phyloP scores from a whole-genome alignment of 2,113 vertebrate genomes.

The Amphiprion percula region DNA sequence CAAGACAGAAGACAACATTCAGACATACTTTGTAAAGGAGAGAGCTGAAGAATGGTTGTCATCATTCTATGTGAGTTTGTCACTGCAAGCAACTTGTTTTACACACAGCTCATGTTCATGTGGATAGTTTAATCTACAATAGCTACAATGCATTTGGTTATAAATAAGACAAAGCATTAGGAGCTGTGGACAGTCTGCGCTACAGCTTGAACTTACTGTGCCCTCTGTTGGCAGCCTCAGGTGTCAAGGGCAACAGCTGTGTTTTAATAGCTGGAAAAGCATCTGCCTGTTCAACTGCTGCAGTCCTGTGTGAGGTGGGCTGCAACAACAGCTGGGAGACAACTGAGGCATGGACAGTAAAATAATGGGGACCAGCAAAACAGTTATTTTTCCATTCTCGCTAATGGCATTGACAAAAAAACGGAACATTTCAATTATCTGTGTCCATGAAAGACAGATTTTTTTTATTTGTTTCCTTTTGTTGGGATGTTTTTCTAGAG shows the following conservation, averaged over 20 bases:
- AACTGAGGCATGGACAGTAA: background rate
- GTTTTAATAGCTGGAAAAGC: background rate
- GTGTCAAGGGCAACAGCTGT: background rate
- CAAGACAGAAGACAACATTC: background rate
- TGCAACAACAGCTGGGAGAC: background rate
- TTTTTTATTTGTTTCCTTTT: background rate
- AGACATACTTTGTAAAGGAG: no score
- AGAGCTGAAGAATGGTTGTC: no score
- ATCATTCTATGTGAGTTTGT: no score
- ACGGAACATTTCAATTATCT: background rate
- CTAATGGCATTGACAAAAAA: background rate
- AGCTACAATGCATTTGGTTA: background rate
- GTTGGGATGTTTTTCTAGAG: background rate
- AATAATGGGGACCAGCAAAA: background rate
- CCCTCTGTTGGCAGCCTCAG: constrained; percentile 51
- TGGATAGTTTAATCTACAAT: background rate
- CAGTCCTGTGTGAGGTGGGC: background rate
- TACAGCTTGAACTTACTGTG: constrained; percentile 42
- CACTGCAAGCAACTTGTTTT: no score
- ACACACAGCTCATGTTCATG: no score
- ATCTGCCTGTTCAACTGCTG: background rate
- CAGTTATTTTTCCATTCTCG: background rate
- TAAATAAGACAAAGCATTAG: background rate
- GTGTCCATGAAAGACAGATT: background rate
- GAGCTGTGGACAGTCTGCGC: background rate